These are phyloP conservation scores for Gerris buenoi DNA, from an alignment of 1,140 invertebrate genomes.

Conservation along the genomic window DNA sequence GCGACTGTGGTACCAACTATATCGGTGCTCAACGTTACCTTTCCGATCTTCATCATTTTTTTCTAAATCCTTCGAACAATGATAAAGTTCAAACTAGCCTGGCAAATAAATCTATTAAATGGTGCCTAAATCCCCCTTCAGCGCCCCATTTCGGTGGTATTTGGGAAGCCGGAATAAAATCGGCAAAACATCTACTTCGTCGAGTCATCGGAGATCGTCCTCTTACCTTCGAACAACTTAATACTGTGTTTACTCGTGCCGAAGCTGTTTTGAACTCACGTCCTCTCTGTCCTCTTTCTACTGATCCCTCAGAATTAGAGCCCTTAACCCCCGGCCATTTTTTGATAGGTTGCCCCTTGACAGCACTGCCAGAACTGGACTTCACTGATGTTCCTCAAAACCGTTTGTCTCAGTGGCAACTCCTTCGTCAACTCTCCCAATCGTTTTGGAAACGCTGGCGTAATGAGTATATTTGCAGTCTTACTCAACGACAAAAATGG, in stretches of 20 bases:
- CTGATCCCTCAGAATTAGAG: constrained; percentile 16
- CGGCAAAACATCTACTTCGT: constrained; percentile 27
- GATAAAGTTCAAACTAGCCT: constrained; percentile 23
- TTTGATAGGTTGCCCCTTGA: constrained; percentile 19
- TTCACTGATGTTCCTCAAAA: constrained; percentile 13
- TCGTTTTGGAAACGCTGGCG: constrained; percentile 26
- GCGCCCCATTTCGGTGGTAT: constrained; percentile 31
- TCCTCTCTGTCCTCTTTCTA: constrained; percentile 13
- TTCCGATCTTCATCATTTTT: constrained; percentile 15
- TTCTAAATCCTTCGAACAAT: constrained; percentile 15
- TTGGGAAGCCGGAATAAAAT: constrained; percentile 30
- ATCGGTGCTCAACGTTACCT: constrained; percentile 22
- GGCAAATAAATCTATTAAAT: constrained; percentile 19
- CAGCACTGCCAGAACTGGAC: constrained; percentile 13
- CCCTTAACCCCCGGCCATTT: too few species aligned
- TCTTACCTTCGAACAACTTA: constrained; percentile 18
- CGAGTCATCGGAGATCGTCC: constrained; percentile 12
- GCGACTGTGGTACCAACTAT: too few species aligned
- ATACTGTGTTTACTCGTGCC: constrained; percentile 17
- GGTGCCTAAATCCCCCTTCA: constrained; percentile 29
- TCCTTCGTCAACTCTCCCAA: constrained; percentile 19
- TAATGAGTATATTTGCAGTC: constrained; percentile 24
- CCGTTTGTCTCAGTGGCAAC: constrained; percentile 21
- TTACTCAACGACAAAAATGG: constrained; percentile 24
- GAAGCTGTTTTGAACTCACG: constrained; percentile 21